Evolutionary conservation across 2,797 vertebrate species (phyloP), one percentile per base, ranked within the genome.

Genomic region (Onychomys arenicola): DNA sequence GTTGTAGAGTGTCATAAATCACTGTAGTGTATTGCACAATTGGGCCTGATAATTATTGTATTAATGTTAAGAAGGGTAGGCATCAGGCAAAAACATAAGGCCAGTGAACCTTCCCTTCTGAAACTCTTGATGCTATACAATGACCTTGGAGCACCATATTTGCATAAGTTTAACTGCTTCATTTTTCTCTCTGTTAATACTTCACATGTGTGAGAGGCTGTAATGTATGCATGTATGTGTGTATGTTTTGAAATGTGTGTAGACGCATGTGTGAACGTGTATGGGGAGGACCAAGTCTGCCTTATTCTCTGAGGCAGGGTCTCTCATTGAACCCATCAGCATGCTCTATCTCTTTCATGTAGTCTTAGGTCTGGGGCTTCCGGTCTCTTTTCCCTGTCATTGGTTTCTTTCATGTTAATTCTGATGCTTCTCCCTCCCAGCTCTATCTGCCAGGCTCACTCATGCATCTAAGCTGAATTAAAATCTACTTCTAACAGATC

Each of bases 1-100:
- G 90, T n/a, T 97, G 65, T 90, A 96, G 55, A 97, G 86, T 32
- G 32, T 63, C 88, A 90, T 98, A 97, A 98, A 97, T 98, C 97
- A 97, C 71, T 65, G 75, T 0, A 12, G 86, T 65, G 92, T 92
- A 75, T 95, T 91, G 90, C 89, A 46, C 97, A 97, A 97, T 96
- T 96, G 96, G 80, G 37, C 21, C 91, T 93, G 90, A 95, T 97
- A 97, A 97, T 98, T 97, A 97, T 97, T 97, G 92, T 43, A 90
- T 96, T 93, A 89, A 46, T 5, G 49, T 69, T 93, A 95, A 82
- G 52, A 78, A 67, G 59, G 67, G 52, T 55, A 95, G 34, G 49
- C 52, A 91, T 2, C n/a, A 61, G 82, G 63, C 32, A 75, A 76
- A 90, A 91, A 73, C 29, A n/a, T 12, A 0, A 89, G 46, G 85